phyloP scores from a whole-genome alignment of 2,888 invertebrate species.

The Hyppa rectilinea region DNA sequence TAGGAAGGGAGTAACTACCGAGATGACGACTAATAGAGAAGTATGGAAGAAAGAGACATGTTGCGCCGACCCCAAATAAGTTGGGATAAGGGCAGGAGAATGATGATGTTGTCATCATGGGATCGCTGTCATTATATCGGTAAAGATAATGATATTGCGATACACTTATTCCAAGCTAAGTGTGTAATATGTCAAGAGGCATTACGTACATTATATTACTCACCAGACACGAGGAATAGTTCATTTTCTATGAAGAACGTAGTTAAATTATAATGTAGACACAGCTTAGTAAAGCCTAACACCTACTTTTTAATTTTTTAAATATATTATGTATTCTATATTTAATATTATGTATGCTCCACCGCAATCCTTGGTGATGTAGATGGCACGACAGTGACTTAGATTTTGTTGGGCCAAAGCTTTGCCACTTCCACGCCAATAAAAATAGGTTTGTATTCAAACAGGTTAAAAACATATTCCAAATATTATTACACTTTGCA shows the following conservation, averaged over 20 bases:
- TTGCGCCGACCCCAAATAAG: no score
- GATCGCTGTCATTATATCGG: slow-evolving; percentile 12
- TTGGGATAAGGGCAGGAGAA: no score
- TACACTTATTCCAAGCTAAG: neutral
- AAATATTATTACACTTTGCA: neutral
- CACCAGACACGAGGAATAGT: neutral
- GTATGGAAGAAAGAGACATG: no score
- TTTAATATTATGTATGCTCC: neutral
- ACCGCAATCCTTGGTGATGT: neutral
- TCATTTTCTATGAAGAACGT: slow-evolving; percentile 12
- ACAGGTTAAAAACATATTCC: neutral
- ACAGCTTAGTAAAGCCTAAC: neutral
- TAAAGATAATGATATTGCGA: slow-evolving; percentile 3
- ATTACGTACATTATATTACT: neutral
- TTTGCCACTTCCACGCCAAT: neutral
- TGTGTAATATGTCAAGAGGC: slow-evolving; percentile 19
- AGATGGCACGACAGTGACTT: neutral
- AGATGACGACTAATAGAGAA: no score
- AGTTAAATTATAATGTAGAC: slow-evolving; percentile 4
- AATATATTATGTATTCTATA: no score
- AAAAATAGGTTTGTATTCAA: neutral
- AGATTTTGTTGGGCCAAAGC: neutral
- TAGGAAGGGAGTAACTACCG: no score
- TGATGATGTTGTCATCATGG: neutral
- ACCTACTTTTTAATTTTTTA: neutral